Base-by-base conservation (phyloP, 2,888 invertebrate species). In the Cosmorhoe ocellata region DNA sequence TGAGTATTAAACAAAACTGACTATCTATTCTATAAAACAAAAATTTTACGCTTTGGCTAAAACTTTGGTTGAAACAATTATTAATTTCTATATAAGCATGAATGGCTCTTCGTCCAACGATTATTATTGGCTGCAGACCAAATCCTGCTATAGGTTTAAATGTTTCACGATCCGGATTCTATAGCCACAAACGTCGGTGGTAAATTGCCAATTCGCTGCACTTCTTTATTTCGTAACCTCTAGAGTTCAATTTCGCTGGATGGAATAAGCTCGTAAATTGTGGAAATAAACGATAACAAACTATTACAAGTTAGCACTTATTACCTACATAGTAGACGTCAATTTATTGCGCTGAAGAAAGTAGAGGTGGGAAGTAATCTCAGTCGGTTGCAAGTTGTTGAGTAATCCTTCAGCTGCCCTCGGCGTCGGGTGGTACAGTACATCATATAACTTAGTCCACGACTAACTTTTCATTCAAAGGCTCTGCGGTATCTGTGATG, bases 371-470 rank as follows among this genome's bases (percentile, higher is more conserved):
- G 63, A 58, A 64, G 67, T 74, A 69, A 77, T 75, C 71, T 68
- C 71, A 64, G 68, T 65, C 66, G 64, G 63, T 58, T 49, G 63
- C 51, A 61, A 64, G 61, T 78, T 66, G 52, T 52, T 30, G 47
- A 42, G 67, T 77, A 76, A 81, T 79, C 76, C 71, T 73, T 81
- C 76, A 76, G 73, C 71, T 70, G 64, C 59, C 63, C 61, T 54
- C 59, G 64, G 57, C 63, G 61, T 54, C 59, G 64, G 57, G 64
- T 60, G 60, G 33, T 46, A 30, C 47, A 58, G 66, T 63, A 69
- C 63, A 64, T 71, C 69, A 71, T 75, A 71, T 71, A 76, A 76
- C 70, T 76, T 71, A 59, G 58, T 66, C 71, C 54, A 58, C 48
- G 58, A 56, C 63, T 60, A 76, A 76, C 73, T 76, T 75, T 69